A percentile compares a stretch with the other conserved stretches of the same genome.
phyloP scores from a whole-genome alignment of 2,113 vertebrate species.

The Cyphomyrus plagiostoma region DNA sequence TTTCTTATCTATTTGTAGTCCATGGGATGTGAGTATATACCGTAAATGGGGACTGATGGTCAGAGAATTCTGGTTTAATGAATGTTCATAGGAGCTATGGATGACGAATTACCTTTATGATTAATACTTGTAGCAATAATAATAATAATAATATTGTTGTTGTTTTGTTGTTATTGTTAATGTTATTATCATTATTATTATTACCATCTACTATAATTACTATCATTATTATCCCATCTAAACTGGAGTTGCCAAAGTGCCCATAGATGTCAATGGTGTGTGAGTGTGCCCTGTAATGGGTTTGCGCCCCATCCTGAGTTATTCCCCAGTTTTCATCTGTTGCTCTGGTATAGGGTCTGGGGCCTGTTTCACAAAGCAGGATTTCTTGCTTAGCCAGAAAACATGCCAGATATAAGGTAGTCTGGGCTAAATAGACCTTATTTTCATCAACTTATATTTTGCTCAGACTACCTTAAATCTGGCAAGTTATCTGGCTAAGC shows the following conservation, averaged over 20 bases:
- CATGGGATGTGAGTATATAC: background rate
- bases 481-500: too few species aligned
- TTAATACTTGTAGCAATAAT: background rate
- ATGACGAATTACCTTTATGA: background rate
- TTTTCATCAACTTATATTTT: too few species aligned
- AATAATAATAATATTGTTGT: background rate
- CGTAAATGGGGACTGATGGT: slow-evolving; percentile 16
- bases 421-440: too few species aligned
- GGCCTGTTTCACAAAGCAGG: too few species aligned
- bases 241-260: background rate
- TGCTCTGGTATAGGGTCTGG: background rate
- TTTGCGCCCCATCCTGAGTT: background rate
- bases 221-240: background rate
- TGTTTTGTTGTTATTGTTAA: background rate
- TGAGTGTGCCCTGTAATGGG: background rate
- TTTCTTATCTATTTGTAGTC: slow-evolving; percentile 11
- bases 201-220: background rate
- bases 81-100: background rate
- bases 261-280: background rate
- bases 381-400: too few species aligned
- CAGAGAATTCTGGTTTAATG: background rate
- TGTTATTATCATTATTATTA: background rate
- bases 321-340: background rate
- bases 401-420: too few species aligned
- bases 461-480: too few species aligned